Base-by-base conservation (phyloP, 2,797 vertebrate genomes). In the Hyperoplus lanceolatus region DNA sequence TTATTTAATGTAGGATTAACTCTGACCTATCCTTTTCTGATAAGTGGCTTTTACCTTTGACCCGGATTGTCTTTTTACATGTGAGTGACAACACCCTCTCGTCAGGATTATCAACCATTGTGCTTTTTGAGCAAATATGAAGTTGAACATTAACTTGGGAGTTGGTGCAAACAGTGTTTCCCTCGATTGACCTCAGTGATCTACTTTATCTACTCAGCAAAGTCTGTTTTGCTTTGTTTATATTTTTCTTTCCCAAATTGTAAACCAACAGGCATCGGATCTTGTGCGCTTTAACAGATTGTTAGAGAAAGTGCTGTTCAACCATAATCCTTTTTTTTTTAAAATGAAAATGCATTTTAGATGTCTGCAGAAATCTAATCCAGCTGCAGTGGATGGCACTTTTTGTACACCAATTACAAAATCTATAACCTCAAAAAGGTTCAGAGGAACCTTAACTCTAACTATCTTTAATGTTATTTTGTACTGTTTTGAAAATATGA, bases 11-110 rank as follows among this genome's bases (percentile, higher is more conserved):
- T 13, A 1, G 12, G 65, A 41, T 71, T 69, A 45, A 68, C 43
- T 59, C 14, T 54, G 60, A 70, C 76, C 71, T 84, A 73, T 84
- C 9, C 16, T 39, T 65, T 57, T 75, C 38, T 16, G 18, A 67
- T 48, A 42, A 76, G 61, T 29, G 49, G 18, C 53, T 59, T 45
- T 69, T 13, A 80, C 54, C 18, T 56, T 79, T 80, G 77, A 81
- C 15, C 67, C 51, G 12, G 1, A 13, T 7, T 54, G 46, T 67
- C 43, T 71, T 53, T 29, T 54, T 21, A 71, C 64, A 74, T 0
- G 2, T 59, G 50, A 21, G 16, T 6, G 18, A 65, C 8, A 29
- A 18, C 21, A 63, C 57, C 49, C 2, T 16, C 45, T 48, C 14
- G 4, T 61, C 8, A 60, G 13, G 62, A 18, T 29, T 50, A 1